phyloP scores from a whole-genome alignment of 2,888 invertebrate species.

The Diloba caeruleocephala region DNA sequence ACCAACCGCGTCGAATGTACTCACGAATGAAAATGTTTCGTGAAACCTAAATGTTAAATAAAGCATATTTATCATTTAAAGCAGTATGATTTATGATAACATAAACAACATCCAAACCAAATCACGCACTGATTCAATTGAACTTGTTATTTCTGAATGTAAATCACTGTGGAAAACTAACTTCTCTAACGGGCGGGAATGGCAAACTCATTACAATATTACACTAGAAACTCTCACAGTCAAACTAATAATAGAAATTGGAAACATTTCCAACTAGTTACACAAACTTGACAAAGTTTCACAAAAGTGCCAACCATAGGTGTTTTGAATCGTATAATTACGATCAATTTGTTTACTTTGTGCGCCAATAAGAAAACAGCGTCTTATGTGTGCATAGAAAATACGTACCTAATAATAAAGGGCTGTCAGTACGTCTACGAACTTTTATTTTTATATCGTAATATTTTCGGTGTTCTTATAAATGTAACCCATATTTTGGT shows the following conservation, averaged over 20 bases:
- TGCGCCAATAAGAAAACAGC: conserved; percentile 1
- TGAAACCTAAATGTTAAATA: too few relatives aligned
- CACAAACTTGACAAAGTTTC: conserved; percentile 24
- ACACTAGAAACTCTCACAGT: conserved; percentile 18
- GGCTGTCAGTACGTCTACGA: conserved; percentile 31
- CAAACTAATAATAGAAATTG: conserved; percentile 49
- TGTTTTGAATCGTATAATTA: conserved; percentile 21
- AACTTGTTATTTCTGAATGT: conserved; percentile 24
- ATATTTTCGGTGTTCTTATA: conserved; percentile 19
- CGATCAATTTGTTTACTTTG: background rate
- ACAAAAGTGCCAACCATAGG: conserved; percentile 16
- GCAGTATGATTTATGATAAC: conserved; percentile 3
- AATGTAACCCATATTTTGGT: conserved; percentile 16
- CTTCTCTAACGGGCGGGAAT: conserved; percentile 24
- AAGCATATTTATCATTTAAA: too few relatives aligned
- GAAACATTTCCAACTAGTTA: conserved; percentile 43
- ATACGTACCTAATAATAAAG: conserved; percentile 10
- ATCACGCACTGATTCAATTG: conserved; percentile 14
- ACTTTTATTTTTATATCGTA: conserved; percentile 11
- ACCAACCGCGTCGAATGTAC: too few relatives aligned
- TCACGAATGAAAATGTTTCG: too few relatives aligned
- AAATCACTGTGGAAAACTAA: conserved; percentile 37
- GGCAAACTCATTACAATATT: conserved; percentile 48
- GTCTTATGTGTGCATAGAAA: conserved; percentile 18
- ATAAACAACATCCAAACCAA: conserved; percentile 12